Conservation (phyloP, 2,888 invertebrate genomes). For the Anticlea derivata region DNA sequence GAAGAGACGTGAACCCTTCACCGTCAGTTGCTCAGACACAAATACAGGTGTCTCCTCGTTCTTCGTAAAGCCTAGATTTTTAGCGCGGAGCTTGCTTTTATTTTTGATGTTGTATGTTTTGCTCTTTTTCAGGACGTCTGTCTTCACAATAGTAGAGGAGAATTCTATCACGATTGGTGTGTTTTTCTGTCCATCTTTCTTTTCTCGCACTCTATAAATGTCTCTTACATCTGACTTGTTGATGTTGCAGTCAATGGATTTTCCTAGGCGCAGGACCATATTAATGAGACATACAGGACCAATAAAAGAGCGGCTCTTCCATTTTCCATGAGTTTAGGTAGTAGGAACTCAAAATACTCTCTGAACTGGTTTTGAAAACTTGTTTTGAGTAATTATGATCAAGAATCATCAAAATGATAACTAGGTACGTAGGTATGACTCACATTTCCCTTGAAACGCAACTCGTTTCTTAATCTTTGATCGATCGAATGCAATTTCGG, state of each 20-base stretch:
- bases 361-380: constrained; percentile 23
- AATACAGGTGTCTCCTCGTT: not conserved
- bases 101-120: not conserved
- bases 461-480: constrained; percentile 41
- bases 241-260: not conserved
- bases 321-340: constrained; percentile 6
- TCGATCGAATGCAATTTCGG: constrained; percentile 44
- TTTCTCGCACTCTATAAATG: not conserved
- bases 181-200: not conserved
- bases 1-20: not conserved
- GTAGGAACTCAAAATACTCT: constrained; percentile 12
- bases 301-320: too few species aligned
- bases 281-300: too few species aligned
- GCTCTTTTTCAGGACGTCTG: not conserved
- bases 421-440: constrained; percentile 45
- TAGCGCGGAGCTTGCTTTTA: constrained; percentile 2
- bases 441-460: constrained; percentile 48
- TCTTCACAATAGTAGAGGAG: not conserved
- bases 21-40: constrained; percentile 3
- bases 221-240: not conserved
- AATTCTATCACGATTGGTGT: not conserved
- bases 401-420: constrained; percentile 24
- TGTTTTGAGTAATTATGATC: constrained; percentile 16
- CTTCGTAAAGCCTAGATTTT: not conserved
- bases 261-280: too few species aligned